Base-by-base conservation (phyloP, 2,888 invertebrate genomes). In the Gari tellinella region DNA sequence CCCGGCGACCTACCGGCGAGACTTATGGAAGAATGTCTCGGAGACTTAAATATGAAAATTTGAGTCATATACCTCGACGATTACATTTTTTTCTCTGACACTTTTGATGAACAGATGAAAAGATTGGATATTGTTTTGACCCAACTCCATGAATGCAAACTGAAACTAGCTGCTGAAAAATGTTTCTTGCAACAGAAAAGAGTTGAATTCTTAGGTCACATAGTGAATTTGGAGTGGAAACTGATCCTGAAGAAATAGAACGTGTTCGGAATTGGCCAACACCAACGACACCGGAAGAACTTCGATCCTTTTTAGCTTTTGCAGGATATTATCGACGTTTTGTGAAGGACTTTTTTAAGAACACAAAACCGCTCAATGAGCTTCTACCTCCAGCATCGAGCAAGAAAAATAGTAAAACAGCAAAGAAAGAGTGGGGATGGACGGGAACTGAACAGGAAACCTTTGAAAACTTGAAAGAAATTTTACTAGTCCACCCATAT, bases 11-110 rank as follows among this genome's bases (percentile, higher is more conserved):
- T n/a, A n/a, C n/a, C n/a, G n/a, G n/a, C n/a, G n/a, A n/a, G n/a
- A 68, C 68, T 1, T 79, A 64, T 41, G n/a, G n/a, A n/a, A n/a
- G n/a, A n/a, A 7, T 31, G 31, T 31, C 10, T 31, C 72, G 77
- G 23, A 48, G 76, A 2, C 25, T 80, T 17, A 77, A 53, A 62
- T 31, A 37, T 48, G 65, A 19, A 56, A 14, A 55, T 60, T 37
- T 67, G 68, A 52, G 38, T 75, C 7, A 58, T 78, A 2, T 79
- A 73, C 41, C 14, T 82, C 1, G 73, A 76, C 31, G 31, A 31
- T 31, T 31, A 31, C 52, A 75, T 73, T 7, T 62, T 79, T 25
- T 74, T 63, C 37, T 62, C 64, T 19, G 53, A 37, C 1, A 52
- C 58, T 7, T 72, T 64, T 43, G 57, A 67, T n/a, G 66, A 75